A percentile compares a stretch with the other conserved stretches of the same genome.
Conservation (phyloP, 2,797 vertebrate species). For the Hipposideros larvatus region DNA sequence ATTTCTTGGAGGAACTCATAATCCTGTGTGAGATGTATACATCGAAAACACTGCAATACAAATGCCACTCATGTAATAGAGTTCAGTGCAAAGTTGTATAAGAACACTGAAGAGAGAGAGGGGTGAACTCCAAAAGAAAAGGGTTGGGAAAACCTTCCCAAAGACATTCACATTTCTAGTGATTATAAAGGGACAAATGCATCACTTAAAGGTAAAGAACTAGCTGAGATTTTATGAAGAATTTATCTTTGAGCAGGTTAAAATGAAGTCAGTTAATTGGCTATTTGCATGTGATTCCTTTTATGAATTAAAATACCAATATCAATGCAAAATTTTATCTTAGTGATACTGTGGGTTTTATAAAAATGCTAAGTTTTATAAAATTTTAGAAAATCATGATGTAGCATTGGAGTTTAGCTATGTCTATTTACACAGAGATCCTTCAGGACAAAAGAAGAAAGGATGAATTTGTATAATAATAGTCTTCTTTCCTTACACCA, state of each 20-base stretch:
- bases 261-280: neutral
- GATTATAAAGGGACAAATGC: neutral
- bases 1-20: neutral
- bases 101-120: neutral
- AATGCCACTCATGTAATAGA: neutral
- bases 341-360: neutral
- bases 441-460: neutral
- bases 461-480: neutral
- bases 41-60: neutral
- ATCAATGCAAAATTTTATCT: neutral
- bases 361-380: neutral
- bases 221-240: neutral
- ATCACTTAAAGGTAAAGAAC: neutral
- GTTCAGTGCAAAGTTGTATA: neutral
- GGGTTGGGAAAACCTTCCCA: neutral
- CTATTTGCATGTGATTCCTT: neutral
- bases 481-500: neutral
- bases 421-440: neutral
- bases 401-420: neutral
- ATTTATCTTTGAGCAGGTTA: neutral
- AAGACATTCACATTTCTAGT: conserved; percentile 8
- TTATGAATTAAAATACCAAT: neutral
- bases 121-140: neutral
- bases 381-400: neutral
- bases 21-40: neutral